These are phyloP conservation scores for Meta bourneti DNA, from an alignment of 2,888 invertebrate genomes.

Conservation along the genomic window DNA sequence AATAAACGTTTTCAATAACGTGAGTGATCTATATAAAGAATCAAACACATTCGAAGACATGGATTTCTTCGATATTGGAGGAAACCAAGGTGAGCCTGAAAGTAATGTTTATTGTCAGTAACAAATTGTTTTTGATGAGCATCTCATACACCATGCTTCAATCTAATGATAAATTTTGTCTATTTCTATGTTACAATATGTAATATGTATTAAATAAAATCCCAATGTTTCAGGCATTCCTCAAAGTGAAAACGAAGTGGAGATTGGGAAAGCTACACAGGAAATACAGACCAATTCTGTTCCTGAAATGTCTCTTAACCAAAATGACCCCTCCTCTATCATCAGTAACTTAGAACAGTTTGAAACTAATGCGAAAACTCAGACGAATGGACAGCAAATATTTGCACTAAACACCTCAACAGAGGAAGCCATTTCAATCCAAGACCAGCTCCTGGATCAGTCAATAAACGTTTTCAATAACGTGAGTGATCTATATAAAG, in stretches of 20 bases:
- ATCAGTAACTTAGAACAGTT: slow-evolving; percentile 70
- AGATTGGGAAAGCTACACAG: slow-evolving; percentile 74
- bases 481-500: slow-evolving; percentile 48
- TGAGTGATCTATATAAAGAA: slow-evolving; percentile 46
- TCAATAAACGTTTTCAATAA: slow-evolving; percentile 24
- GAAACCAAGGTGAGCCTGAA: slow-evolving; percentile 45
- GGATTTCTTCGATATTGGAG: slow-evolving; percentile 58
- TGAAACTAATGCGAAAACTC: slow-evolving; percentile 64
- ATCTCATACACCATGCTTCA: no score
- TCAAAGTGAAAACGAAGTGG: slow-evolving; percentile 51
- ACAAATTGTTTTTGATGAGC: no score
- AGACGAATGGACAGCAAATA: slow-evolving; percentile 70
- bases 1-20: slow-evolving; percentile 21
- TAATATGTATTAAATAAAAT: not conserved
- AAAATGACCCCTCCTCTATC: slow-evolving; percentile 63
- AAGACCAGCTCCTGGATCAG: slow-evolving; percentile 68
- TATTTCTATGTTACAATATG: no score
- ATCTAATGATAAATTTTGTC: no score
- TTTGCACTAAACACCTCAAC: slow-evolving; percentile 68
- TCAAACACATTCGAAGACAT: slow-evolving; percentile 64
- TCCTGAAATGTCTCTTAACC: slow-evolving; percentile 60
- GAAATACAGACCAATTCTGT: slow-evolving; percentile 70
- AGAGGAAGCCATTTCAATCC: slow-evolving; percentile 70
- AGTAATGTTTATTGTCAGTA: no score
- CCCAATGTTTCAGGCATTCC: slow-evolving; percentile 10